A percentile compares a stretch with the other conserved stretches of the same genome.
Conservation (phyloP, 2,888 invertebrate genomes). For the Philopedon plagiatum region DNA sequence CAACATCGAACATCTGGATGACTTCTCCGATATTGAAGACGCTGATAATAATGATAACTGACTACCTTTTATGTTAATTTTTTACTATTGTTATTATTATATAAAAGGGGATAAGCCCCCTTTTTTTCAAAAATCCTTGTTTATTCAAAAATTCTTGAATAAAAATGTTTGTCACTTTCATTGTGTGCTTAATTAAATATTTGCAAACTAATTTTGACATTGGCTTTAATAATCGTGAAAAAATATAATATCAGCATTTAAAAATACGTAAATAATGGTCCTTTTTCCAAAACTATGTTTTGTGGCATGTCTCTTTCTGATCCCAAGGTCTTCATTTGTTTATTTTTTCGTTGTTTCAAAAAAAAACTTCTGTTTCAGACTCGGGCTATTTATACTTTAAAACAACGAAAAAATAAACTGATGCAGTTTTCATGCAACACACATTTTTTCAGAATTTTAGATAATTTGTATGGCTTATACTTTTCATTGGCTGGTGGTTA, state of each 20-base stretch:
- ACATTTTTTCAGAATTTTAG: too few species aligned
- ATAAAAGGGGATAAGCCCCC: conserved; percentile 11
- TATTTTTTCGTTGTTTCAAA: too few species aligned
- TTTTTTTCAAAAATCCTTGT: conserved; percentile 6
- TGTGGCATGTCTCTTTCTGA: conserved; percentile 10
- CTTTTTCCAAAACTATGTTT: conserved; percentile 7
- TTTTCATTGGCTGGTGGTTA: neutral
- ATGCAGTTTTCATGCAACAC: too few species aligned
- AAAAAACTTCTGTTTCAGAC: too few species aligned
- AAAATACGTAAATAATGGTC: neutral
- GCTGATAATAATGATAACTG: conserved; percentile 7
- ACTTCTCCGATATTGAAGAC: conserved; percentile 11
- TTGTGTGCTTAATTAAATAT: neutral
- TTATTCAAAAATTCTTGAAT: neutral
- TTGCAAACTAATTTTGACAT: neutral
- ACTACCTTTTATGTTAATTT: neutral
- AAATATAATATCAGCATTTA: conserved; percentile 5
- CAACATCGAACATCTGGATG: conserved; percentile 32
- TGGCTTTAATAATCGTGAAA: neutral
- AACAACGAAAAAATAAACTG: too few species aligned
- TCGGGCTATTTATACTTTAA: too few species aligned
- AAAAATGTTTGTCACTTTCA: neutral
- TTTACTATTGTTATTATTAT: neutral
- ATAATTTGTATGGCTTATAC: neutral
- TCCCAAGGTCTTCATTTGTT: conserved; percentile 11